phyloP scores from a whole-genome alignment of 2,888 invertebrate genomes.

The Dermolepida albohirtum region DNA sequence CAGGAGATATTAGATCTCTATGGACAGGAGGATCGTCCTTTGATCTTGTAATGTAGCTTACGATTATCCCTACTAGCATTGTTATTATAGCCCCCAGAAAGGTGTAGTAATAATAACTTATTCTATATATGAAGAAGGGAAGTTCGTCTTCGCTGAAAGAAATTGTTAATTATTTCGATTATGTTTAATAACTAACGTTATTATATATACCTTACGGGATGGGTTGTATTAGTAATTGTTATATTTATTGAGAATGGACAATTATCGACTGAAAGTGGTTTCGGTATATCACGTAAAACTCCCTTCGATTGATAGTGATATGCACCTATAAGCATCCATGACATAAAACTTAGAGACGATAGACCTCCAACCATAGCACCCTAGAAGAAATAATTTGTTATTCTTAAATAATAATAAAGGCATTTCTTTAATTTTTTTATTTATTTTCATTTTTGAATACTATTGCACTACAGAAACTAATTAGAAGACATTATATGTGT shows the following conservation, averaged over 20 bases:
- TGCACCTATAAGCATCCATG: slow-evolving; percentile 47
- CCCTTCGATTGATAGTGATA: slow-evolving; percentile 53
- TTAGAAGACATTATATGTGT: no score
- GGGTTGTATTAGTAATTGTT: background rate
- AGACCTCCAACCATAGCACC: slow-evolving; percentile 41
- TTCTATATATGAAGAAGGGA: slow-evolving; percentile 56
- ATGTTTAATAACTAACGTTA: slow-evolving; percentile 4
- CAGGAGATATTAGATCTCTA: slow-evolving; percentile 71
- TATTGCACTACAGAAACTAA: no score
- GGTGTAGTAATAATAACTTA: slow-evolving; percentile 79
- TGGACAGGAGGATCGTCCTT: slow-evolving; percentile 62
- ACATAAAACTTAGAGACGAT: slow-evolving; percentile 29
- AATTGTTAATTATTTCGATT: background rate
- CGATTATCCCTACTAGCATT: slow-evolving; percentile 71
- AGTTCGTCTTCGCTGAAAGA: slow-evolving; percentile 29
- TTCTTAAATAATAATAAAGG: no score
- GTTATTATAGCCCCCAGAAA: slow-evolving; percentile 72
- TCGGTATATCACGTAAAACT: slow-evolving; percentile 48
- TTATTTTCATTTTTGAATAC: no score
- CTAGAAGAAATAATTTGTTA: no score
- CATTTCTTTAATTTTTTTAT: no score
- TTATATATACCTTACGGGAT: background rate
- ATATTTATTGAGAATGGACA: slow-evolving; percentile 45
- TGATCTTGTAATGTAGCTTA: slow-evolving; percentile 70
- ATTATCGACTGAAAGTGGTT: slow-evolving; percentile 51